phyloP scores from a whole-genome alignment of 2,797 vertebrate genomes.

The Silurus lanzhouensis region DNA sequence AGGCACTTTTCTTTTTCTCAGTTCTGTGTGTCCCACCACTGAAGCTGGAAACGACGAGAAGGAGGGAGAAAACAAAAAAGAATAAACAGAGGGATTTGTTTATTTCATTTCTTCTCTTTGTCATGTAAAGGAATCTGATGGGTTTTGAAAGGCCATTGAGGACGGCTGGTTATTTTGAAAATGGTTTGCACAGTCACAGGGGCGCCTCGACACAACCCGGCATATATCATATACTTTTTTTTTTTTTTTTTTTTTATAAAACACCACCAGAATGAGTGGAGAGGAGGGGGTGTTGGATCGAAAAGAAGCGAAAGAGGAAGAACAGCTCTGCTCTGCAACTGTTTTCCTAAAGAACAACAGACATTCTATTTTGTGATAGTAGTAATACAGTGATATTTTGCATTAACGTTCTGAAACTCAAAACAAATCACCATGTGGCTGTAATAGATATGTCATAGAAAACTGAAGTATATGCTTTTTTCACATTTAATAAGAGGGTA shows the following conservation, averaged over 20 bases:
- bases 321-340: slow-evolving; percentile 23
- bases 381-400: slow-evolving; percentile 88
- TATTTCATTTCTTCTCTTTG: slow-evolving; percentile 66
- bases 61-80: not conserved
- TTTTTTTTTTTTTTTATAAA: slow-evolving; percentile 62
- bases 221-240: slow-evolving; percentile 89
- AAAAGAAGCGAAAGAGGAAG: slow-evolving; percentile 21
- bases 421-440: not conserved
- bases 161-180: slow-evolving; percentile 89
- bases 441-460: not conserved
- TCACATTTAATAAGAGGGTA: too few species aligned
- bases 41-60: not conserved
- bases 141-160: slow-evolving; percentile 85
- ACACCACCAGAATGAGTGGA: slow-evolving; percentile 56
- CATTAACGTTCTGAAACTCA: slow-evolving; percentile 81
- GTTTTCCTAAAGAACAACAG: slow-evolving; percentile 77
- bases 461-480: not conserved
- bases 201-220: slow-evolving; percentile 81
- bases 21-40: not conserved
- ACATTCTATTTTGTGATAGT: slow-evolving; percentile 91
- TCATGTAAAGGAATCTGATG: slow-evolving; percentile 79
- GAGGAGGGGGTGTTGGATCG: not conserved
- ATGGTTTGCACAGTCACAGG: slow-evolving; percentile 88
- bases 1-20: slow-evolving; percentile 18
- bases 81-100: slow-evolving; percentile 59